A percentile compares a stretch with the other conserved stretches of the same genome.
These are phyloP conservation scores for Euglossa dilemma DNA, from an alignment of 1,140 invertebrate species.

Conservation along the genomic window DNA sequence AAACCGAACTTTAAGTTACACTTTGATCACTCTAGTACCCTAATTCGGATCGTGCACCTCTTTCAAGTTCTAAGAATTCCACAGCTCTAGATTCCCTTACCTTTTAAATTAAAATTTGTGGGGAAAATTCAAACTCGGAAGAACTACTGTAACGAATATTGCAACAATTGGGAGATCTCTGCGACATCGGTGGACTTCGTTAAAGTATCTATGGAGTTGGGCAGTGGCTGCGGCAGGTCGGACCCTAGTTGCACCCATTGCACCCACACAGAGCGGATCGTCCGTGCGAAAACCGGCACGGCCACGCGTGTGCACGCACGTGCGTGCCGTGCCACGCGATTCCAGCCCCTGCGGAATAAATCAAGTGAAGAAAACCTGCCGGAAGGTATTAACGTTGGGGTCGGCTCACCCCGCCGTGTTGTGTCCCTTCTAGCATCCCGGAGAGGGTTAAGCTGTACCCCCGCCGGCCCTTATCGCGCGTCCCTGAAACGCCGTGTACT, in stretches of 20 bases:
- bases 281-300: slow-evolving; percentile 49
- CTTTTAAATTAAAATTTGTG: no score
- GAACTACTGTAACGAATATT: no score
- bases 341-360: slow-evolving; percentile 71
- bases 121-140: no score
- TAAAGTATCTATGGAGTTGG: slow-evolving; percentile 22
- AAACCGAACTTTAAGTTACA: no score
- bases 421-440: slow-evolving; percentile 52
- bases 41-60: no score
- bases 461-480: slow-evolving; percentile 70
- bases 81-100: no score
- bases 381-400: slow-evolving; percentile 76
- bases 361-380: slow-evolving; percentile 77
- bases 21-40: no score
- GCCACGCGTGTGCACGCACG: slow-evolving; percentile 51
- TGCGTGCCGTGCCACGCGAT: slow-evolving; percentile 51
- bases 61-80: no score
- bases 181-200: slow-evolving; percentile 41
- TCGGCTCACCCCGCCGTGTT: slow-evolving; percentile 42
- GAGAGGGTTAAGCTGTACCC: slow-evolving; percentile 74
- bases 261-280: slow-evolving; percentile 41
- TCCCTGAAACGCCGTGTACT: slow-evolving; percentile 65
- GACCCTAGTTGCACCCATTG: background rate
- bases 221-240: slow-evolving; percentile 13
- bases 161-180: no score